These are phyloP conservation scores for Anaspis maculata DNA, from an alignment of 2,888 invertebrate species.

Conservation along the genomic window DNA sequence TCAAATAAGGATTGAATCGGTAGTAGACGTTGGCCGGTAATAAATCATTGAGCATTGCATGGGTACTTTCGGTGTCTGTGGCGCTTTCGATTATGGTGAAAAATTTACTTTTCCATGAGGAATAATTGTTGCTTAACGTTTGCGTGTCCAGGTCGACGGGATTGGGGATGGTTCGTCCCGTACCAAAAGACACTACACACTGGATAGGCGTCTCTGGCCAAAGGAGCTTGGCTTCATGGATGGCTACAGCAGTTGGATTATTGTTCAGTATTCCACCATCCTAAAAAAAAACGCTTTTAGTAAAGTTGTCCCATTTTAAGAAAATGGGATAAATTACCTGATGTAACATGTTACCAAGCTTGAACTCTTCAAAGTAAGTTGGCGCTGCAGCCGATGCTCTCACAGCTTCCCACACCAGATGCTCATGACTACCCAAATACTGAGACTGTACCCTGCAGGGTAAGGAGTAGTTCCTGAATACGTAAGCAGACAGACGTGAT, in stretches of 20 bases:
- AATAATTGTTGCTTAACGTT: slow-evolving; percentile 34
- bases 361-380: slow-evolving; percentile 78
- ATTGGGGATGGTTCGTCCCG: slow-evolving; percentile 51
- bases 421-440: slow-evolving; percentile 60
- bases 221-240: slow-evolving; percentile 76
- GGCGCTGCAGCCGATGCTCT: slow-evolving; percentile 87
- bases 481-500: slow-evolving; percentile 60
- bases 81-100: slow-evolving; percentile 74
- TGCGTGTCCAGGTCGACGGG: slow-evolving; percentile 29
- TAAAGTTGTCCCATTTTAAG: slow-evolving; percentile 1
- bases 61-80: slow-evolving; percentile 79
- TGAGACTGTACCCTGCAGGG: slow-evolving; percentile 59
- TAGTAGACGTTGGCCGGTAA: slow-evolving; percentile 66
- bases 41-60: slow-evolving; percentile 64
- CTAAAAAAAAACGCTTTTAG: slow-evolving; percentile 33
- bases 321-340: too few relatives aligned
- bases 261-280: slow-evolving; percentile 81
- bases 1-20: slow-evolving; percentile 80
- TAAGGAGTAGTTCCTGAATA: slow-evolving; percentile 78
- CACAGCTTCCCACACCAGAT: slow-evolving; percentile 72
- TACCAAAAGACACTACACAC: slow-evolving; percentile 78
- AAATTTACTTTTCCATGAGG: slow-evolving; percentile 69
- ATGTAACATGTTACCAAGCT: slow-evolving; percentile 57
- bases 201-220: slow-evolving; percentile 68
- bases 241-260: slow-evolving; percentile 81